phyloP scores from a whole-genome alignment of 2,113 vertebrate genomes.

The Cygnus atratus region DNA sequence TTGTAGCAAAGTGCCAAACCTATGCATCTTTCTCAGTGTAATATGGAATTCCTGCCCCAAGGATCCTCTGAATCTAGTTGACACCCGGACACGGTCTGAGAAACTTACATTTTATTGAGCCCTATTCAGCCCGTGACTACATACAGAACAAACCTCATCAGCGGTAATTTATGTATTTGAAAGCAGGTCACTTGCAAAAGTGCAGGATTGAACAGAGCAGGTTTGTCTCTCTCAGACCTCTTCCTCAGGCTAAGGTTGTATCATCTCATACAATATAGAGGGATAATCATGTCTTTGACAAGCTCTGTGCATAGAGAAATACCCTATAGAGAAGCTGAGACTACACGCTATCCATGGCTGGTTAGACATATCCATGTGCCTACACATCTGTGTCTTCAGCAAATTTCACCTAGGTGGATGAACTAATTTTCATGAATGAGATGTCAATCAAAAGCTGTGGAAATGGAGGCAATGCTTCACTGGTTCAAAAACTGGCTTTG shows the following conservation, averaged over 20 bases:
- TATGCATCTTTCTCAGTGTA: background rate
- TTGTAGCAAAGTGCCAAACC: background rate
- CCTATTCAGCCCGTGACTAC: background rate
- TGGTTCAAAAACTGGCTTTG: background rate
- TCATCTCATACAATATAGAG: background rate
- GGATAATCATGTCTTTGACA: background rate
- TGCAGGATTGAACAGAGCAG: background rate
- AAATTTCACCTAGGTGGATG: background rate
- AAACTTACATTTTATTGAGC: background rate
- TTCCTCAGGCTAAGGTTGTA: background rate
- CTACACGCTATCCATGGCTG: background rate
- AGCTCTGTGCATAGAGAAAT: background rate
- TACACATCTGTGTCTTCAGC: background rate
- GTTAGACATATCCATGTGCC: accelerated
- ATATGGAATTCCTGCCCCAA: background rate
- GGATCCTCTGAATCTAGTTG: background rate
- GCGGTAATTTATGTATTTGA: background rate
- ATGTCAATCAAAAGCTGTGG: background rate
- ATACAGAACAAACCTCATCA: background rate
- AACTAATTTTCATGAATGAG: background rate
- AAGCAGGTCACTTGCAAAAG: background rate
- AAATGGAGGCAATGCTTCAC: background rate
- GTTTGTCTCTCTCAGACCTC: background rate
- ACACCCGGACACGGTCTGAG: background rate
- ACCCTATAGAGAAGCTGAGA: background rate